Evolutionary conservation across 2,113 vertebrate genomes (phyloP).

Genomic region (Lepisosteus oculatus): DNA sequence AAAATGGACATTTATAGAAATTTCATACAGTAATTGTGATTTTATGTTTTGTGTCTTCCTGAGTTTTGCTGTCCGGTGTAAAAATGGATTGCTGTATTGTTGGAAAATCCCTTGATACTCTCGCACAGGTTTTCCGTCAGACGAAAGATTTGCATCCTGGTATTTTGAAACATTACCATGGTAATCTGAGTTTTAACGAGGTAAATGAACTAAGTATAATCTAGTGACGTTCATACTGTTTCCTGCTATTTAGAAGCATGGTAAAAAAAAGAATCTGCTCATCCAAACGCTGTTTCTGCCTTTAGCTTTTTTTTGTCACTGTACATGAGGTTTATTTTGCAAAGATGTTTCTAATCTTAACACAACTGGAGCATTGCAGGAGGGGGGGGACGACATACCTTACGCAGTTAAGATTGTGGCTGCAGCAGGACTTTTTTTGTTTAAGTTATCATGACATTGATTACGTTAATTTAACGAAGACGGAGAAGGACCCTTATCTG

Average conservation of each 20-base stretch:
- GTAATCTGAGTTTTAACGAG: conserved; percentile 11
- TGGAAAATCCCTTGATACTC: not conserved
- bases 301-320: not conserved
- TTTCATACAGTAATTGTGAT: conserved; percentile 1
- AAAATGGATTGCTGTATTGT: not conserved
- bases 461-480: not conserved
- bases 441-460: not conserved
- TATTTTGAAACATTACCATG: not conserved
- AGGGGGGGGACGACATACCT: not conserved
- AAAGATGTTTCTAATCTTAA: conserved; percentile 8
- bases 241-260: not conserved
- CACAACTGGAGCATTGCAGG: not conserved
- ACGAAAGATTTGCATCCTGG: conserved; percentile 4
- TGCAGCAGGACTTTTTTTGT: not conserved
- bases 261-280: not conserved
- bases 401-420: no score
- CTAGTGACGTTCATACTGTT: not conserved
- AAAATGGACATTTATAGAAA: not conserved
- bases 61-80: not conserved
- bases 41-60: conserved; percentile 15
- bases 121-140: not conserved
- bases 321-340: not conserved
- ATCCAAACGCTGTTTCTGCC: not conserved
- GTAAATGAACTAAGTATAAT: not conserved
- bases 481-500: not conserved